phyloP scores from a whole-genome alignment of 2,888 invertebrate species.

The Xestia sexstrigata region DNA sequence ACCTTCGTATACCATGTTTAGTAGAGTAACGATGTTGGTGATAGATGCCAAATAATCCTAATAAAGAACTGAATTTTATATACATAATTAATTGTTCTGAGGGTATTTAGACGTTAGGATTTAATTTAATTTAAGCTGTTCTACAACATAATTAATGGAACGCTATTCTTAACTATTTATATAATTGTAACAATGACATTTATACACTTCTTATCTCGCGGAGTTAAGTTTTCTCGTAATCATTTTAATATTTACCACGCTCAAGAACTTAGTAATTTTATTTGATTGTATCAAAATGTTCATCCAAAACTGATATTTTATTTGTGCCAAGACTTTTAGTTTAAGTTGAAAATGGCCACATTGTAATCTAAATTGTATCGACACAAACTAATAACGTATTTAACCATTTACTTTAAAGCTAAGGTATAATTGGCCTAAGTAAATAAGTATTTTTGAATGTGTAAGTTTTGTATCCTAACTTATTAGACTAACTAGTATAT shows the following conservation, averaged over 20 bases:
- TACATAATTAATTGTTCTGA: slow-evolving; percentile 90
- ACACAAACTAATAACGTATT: slow-evolving; percentile 75
- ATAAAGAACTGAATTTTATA: slow-evolving; percentile 91
- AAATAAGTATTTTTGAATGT: slow-evolving; percentile 85
- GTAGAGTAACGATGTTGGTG: slow-evolving; percentile 88
- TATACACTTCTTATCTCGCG: slow-evolving; percentile 53
- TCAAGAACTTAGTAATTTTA: slow-evolving; percentile 75
- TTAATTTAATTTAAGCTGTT: slow-evolving; percentile 85
- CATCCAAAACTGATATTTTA: slow-evolving; percentile 80
- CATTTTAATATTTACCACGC: slow-evolving; percentile 72
- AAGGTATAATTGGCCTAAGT: slow-evolving; percentile 87
- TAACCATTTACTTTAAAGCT: slow-evolving; percentile 76
- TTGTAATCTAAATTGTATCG: slow-evolving; percentile 72
- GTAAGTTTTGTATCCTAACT: slow-evolving; percentile 85
- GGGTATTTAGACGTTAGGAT: slow-evolving; percentile 88
- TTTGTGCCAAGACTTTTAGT: slow-evolving; percentile 89
- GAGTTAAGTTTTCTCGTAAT: slow-evolving; percentile 58
- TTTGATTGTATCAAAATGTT: slow-evolving; percentile 71
- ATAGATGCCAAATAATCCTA: slow-evolving; percentile 91
- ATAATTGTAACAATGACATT: slow-evolving; percentile 61
- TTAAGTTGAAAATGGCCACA: slow-evolving; percentile 77
- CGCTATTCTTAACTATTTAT: slow-evolving; percentile 76
- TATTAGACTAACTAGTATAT: slow-evolving; percentile 76
- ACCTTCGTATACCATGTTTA: slow-evolving; percentile 89
- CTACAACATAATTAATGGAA: slow-evolving; percentile 67